Base-by-base conservation (phyloP, 2,888 invertebrate genomes). In the Cryptocephalus primarius region DNA sequence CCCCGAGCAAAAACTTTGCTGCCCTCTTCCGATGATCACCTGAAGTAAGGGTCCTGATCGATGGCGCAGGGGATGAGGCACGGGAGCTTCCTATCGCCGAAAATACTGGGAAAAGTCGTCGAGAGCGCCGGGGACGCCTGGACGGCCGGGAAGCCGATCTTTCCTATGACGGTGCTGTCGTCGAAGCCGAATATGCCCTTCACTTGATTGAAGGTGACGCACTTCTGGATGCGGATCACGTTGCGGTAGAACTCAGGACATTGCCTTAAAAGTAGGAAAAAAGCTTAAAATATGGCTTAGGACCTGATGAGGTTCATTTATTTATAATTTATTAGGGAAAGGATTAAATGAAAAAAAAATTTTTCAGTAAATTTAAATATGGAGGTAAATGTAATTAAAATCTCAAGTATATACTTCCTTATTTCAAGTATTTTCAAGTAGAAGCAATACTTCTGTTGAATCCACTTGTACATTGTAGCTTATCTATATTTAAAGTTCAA, bases 11-110 rank as follows among this genome's bases (percentile, higher is more conserved):
- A n/a, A n/a, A n/a, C n/a, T n/a, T n/a, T n/a, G n/a, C n/a, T n/a
- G n/a, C n/a, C n/a, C n/a, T n/a, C n/a, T n/a, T n/a, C 6, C 22
- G 22, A 6, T 22, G 22, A 22, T 22, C 22, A 22, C 22, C 22
- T 22, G 72, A 99, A 99, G 72, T 97, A 99, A 0, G 99, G 99
- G 74, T 99, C 99, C 78, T 99, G 99, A 75, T 99, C 99, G 55
- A 99, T 99, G 8, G 95, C 99, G 72, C 99, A 99, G 0, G 99
- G 99, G 53, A 99, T 94, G 3, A 94, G 75, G 62, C 87, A 87
- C 4, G 81, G 83, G 41, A 93, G 79, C 60, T 85, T 83, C 62
- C 82, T 80, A 43, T 79, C 75, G 1, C 80, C 83, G 68, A 97
- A 97, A 62, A 96, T 90, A 50, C 85, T 82, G 0, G 96, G 96